phyloP scores from a whole-genome alignment of 2,113 vertebrate species.

The Tyrannus savana region DNA sequence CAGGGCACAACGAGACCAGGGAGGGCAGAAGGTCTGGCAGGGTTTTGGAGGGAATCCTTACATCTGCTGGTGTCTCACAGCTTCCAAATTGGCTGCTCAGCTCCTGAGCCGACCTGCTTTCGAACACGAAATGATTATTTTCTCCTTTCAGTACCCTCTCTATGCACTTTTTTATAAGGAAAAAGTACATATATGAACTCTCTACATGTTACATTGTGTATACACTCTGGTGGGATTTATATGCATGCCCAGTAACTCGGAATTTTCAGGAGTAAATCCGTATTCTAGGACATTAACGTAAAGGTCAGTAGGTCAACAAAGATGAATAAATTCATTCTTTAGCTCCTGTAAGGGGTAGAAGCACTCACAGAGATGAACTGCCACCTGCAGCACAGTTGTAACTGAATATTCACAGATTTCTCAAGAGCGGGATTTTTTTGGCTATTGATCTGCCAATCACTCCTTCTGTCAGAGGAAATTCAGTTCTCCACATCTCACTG shows the following conservation, averaged over 20 bases:
- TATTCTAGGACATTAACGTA: not conserved
- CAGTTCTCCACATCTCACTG: not conserved
- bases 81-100: not conserved
- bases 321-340: not conserved
- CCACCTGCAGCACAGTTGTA: not conserved
- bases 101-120: not conserved
- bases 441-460: constrained; percentile 25
- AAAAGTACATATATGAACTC: not conserved
- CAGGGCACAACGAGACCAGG: not conserved
- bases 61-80: not conserved
- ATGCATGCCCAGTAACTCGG: not conserved
- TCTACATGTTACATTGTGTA: not conserved
- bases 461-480: not conserved
- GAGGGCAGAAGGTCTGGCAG: not conserved
- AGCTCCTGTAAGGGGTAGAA: not conserved
- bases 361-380: not conserved
- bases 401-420: not conserved
- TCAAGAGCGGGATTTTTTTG: constrained; percentile 8
- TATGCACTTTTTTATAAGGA: not conserved
- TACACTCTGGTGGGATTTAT: not conserved
- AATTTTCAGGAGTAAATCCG: not conserved
- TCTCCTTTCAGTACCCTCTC: not conserved
- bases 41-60: not conserved
- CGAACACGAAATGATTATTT: not conserved
- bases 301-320: not conserved